Base-by-base conservation (phyloP, 2,888 invertebrate species). In the Volucella zonaria region DNA sequence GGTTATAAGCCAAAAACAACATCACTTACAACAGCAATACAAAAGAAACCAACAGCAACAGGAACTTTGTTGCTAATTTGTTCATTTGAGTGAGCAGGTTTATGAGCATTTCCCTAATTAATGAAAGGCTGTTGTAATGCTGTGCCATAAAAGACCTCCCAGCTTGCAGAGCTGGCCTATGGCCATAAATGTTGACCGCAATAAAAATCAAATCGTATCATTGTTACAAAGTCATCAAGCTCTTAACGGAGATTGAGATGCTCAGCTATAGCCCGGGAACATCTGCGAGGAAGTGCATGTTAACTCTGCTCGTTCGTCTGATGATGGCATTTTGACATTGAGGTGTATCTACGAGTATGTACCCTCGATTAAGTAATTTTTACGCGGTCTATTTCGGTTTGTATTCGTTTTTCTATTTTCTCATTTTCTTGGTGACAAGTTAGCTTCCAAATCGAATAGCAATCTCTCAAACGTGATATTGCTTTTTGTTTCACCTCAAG, bases 161-260 rank as follows among this genome's bases (percentile, higher is more conserved):
- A 23, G 52, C 54, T 56, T 47, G 49, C 31, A n/a, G 45, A 40
- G 8, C 56, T 8, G 31, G 10, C 42, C 62, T 79, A 73, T 52
- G 78, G 82, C 74, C 68, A 45, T 74, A 68, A 64, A 67, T 49
- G 64, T 68, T 78, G 82, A 79, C 82, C 79, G 79, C 82, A 83
- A 74, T 67, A 66, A 76, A 61, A 64, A 66, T 52, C 43, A 38
- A 76, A 77, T 66, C 77, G 56, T 61, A 81, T 70, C 76, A 81
- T 47, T 81, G 76, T 66, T 70, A 70, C 64, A 70, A 68, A 70
- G 77, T 82, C 81, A 51, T 56, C 45, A 61, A 56, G 38, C 59
- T 67, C 58, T 78, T 82, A 78, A 79, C 82, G 74, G 74, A 79
- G 74, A 75, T 74, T 58, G 75, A 74, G 38, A 62, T 68, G 62